phyloP scores from a whole-genome alignment of 2,888 invertebrate genomes.

The Diachrysia chrysitis region DNA sequence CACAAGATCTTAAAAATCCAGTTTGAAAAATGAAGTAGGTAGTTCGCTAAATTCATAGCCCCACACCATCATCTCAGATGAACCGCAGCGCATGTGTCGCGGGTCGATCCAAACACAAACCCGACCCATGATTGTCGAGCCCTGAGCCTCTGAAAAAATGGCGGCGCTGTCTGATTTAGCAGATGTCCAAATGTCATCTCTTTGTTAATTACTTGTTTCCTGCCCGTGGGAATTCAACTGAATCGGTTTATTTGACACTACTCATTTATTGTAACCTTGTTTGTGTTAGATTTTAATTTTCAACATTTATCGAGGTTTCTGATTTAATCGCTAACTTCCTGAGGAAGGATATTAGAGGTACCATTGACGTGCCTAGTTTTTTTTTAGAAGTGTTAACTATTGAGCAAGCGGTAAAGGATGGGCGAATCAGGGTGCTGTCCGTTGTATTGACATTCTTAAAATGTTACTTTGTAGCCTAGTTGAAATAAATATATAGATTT shows the following conservation, averaged over 20 bases:
- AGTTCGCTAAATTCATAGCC: slow-evolving; percentile 32
- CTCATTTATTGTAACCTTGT: neutral
- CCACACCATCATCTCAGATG: slow-evolving; percentile 28
- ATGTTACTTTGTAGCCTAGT: too few relatives aligned
- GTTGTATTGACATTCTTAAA: too few relatives aligned
- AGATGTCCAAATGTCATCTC: slow-evolving; percentile 42
- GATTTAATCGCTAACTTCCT: too few relatives aligned
- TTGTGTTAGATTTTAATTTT: neutral
- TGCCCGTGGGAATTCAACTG: slow-evolving; percentile 31
- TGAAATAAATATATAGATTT: too few relatives aligned
- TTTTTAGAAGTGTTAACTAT: too few relatives aligned
- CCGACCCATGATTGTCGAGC: slow-evolving; percentile 43
- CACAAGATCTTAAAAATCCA: neutral
- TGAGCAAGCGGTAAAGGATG: too few relatives aligned
- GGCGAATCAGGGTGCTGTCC: too few relatives aligned
- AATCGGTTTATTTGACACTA: neutral
- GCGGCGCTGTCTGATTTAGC: slow-evolving; percentile 40
- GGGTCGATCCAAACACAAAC: slow-evolving; percentile 28
- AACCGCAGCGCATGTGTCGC: slow-evolving; percentile 44
- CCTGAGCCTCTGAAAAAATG: slow-evolving; percentile 46
- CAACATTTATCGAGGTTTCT: too few relatives aligned
- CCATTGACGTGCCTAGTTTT: too few relatives aligned
- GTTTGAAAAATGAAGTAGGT: too few relatives aligned
- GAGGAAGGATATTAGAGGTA: too few relatives aligned
- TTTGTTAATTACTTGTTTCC: slow-evolving; percentile 28